Base-by-base conservation (phyloP, 2,797 vertebrate genomes). In the Hyperoplus lanceolatus region DNA sequence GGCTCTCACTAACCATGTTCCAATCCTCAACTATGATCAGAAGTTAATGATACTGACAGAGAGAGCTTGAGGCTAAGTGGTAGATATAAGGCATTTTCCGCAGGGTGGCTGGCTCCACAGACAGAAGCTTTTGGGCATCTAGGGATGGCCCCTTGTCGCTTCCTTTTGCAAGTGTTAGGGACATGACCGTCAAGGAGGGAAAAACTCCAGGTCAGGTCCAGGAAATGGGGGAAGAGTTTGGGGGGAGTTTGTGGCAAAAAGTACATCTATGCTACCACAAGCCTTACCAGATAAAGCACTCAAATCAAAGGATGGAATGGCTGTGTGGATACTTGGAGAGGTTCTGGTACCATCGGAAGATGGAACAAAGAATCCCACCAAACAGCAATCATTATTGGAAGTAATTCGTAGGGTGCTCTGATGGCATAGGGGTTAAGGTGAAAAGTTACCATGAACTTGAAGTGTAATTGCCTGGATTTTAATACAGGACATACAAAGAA, bases 1-100 rank as follows among this genome's bases (percentile, higher is more conserved):
- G 62, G 75, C 60, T 78, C 43, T 79, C 62, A 60, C 53, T 66
- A 41, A 42, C 55, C 41, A 36, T 53, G 73, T 61, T 77, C 49
- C 5, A 45, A 57, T 74, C 56, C 53, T 62, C 16, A 39, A 36
- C 11, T 16, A 61, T 49, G 58, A 55, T 67, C 69, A 55, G 36
- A 62, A 6, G 21, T 72, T 61, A 43, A 67, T n/a, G 43, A 61
- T n/a, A 18, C 46, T 38, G 39, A 51, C n/a, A 5, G 21, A 39
- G 45, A 77, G 51, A 67, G 45, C 80, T 42, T 9, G 59, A 48
- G 46, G 45, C 21, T 13, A 49, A 59, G 63, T 10, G 50, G 46
- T 18, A 72, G 62, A 66, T 50, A 21, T 10, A 5, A 65, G 56
- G 10, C 42, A 29, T 75, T 73, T 12, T 77, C 62, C 8, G 10